Percentiles rank a stretch among this genome's conserved stretches.
Conservation (phyloP, 2,797 vertebrate species). For the Pteronotus mesoamericanus region DNA sequence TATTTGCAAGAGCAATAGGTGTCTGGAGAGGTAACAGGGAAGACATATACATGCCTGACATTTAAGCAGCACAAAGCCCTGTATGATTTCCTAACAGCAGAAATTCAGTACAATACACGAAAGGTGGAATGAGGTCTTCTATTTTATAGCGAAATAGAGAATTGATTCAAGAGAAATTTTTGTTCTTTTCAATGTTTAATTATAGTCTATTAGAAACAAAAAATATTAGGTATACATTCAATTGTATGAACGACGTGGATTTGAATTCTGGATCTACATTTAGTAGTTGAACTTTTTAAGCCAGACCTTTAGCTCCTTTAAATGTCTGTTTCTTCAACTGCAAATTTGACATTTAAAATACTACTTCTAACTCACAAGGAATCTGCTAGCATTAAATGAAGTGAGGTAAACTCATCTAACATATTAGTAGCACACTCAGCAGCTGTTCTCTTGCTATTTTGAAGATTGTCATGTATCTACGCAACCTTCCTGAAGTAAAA, state of each 20-base stretch:
- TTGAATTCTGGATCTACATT: not conserved
- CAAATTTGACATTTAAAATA: not conserved
- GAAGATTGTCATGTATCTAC: not conserved
- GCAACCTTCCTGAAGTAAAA: not conserved
- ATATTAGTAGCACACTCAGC: not conserved
- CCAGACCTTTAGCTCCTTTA: not conserved
- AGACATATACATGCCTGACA: not conserved
- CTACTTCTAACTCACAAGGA: not conserved
- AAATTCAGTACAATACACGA: not conserved
- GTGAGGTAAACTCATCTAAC: not conserved
- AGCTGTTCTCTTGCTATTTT: not conserved
- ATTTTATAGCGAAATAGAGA: not conserved
- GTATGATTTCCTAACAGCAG: not conserved
- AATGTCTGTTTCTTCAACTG: not conserved
- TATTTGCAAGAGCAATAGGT: not conserved
- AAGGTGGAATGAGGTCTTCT: not conserved
- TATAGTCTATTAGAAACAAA: not conserved
- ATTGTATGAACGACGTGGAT: not conserved
- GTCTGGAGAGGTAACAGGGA: not conserved
- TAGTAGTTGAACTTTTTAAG: not conserved
- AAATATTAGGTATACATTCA: not conserved
- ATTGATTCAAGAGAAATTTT: not conserved
- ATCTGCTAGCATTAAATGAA: not conserved
- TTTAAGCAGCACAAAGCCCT: not conserved
- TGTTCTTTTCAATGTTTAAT: not conserved